Evolutionary conservation across 2,888 invertebrate species (phyloP).

Genomic region (Trissolcus brochymenae): DNA sequence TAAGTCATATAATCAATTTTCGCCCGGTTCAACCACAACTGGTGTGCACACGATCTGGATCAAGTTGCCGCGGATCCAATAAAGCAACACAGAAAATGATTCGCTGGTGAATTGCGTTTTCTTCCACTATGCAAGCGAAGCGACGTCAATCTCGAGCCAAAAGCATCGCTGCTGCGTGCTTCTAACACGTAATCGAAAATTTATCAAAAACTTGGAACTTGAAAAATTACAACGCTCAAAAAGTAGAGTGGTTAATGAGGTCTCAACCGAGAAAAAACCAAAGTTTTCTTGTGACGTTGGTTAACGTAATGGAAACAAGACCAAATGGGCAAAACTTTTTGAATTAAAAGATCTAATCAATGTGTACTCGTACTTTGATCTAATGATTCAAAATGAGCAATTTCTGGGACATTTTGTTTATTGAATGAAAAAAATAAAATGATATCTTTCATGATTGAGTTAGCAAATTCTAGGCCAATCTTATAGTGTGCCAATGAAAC

Average conservation of each 20-base stretch:
- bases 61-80: slow-evolving; percentile 44
- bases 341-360: slow-evolving; percentile 24
- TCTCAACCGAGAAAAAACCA: slow-evolving; percentile 24
- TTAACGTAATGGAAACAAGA: slow-evolving; percentile 36
- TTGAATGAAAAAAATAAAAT: no score
- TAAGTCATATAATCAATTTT: slow-evolving; percentile 72
- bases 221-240: slow-evolving; percentile 40
- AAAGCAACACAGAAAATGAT: slow-evolving; percentile 43
- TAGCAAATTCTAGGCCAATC: no score
- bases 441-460: no score
- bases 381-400: no score
- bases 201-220: slow-evolving; percentile 39
- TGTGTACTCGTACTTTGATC: background rate
- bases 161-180: slow-evolving; percentile 46
- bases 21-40: slow-evolving; percentile 55
- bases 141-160: slow-evolving; percentile 48
- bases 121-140: slow-evolving; percentile 53
- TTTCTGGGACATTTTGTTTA: no score
- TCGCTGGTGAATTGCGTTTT: slow-evolving; percentile 53
- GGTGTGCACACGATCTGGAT: slow-evolving; percentile 56
- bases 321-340: slow-evolving; percentile 29
- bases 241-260: slow-evolving; percentile 46
- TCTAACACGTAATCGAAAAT: slow-evolving; percentile 45
- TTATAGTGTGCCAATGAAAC: no score
- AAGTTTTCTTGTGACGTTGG: slow-evolving; percentile 31